Evolutionary conservation across 1,140 invertebrate genomes (phyloP), one percentile per base, ranked within the genome.

Genomic region (Oscheius sp.): DNA sequence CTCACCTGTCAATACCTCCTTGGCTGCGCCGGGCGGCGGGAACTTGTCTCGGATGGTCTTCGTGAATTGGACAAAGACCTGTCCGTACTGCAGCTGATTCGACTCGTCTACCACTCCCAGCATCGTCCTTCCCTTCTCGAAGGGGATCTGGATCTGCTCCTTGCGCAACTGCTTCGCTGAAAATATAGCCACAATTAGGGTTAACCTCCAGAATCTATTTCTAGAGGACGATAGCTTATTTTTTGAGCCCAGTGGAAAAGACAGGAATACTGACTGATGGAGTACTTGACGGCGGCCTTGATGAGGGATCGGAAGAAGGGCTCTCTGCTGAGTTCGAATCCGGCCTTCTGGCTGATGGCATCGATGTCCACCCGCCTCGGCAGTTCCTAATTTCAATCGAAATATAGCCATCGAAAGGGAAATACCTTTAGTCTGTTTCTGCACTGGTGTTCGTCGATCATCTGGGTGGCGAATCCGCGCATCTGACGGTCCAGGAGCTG

Each of bases 51-150:
- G 7, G 1, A 73, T 36, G 42, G 75, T 74, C 58, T 52, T 71
- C 3, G 79, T 78, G 59, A 77, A 79, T 69, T 82, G 81, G 15
- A 79, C 69, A 65, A 82, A 82, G 1, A 82, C 58, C 67, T 82
- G 76, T 2, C 80, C 81, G 72, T 83, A 82, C 61, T 83, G 52
- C 46, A 82, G 67, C 1, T 36, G 71, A 3, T 65, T 45, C 4
- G 78, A 80, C 61, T 83, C 81, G 62, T 82, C 81, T 36, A 82
- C 52, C n/a, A 82, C 73, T 34, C 81, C 81, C 18, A 81, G 65
- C 78, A 82, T 76, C 26, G 79, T 76, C 42, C 81, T 77, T 0
- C 81, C 82, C 34, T 71, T 29, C 35, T 79, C 66, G 0, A 63
- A 58, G 1, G 80, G 80, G 34, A 84, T 75, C 61, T 73, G 68